Evolutionary conservation across 2,797 vertebrate species (phyloP), one percentile per base, ranked within the genome.

Genomic region (Cryptoprocta ferox): DNA sequence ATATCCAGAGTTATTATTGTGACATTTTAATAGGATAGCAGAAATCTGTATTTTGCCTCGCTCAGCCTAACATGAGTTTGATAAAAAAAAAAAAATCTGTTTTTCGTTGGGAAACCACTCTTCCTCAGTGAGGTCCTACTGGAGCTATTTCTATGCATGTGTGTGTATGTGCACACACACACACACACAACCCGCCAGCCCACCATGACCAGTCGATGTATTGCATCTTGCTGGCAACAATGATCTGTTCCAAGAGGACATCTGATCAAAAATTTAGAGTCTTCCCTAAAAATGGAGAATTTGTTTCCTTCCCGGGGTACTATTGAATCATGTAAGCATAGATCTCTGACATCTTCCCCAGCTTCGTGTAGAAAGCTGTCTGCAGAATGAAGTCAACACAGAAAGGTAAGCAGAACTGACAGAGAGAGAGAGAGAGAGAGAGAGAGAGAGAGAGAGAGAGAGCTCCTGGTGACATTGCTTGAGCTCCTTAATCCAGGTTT

Each of bases 91-190:
- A 45, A 45, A 14, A 1, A 32, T 73, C 79, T 92, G 16, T 75
- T 94, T 59, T 89, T 80, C 37, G 88, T 65, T 85, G 63, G 16
- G 73, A 80, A 89, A 86, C n/a, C 18, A 61, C 30, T 81, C 66
- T 56, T 75, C 14, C 30, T 86, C 30, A 61, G 28, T 70, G 75
- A 75, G 42, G 3, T 70, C 39, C 59, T 90, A 76, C 63, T 26
- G 28, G 39, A 68, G 39, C 35, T 79, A 13, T 61, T 26, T 68
- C 68, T 94, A 7, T 48, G 50, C 39, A 26, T 4, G 37, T 18
- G 30, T 48, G 21, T 8, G 19, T 37, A 56, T 39, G 1, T 3
- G 3, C 13, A 42, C 8, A 32, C 35, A 68, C 0, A 4, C 24
- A 35, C 14, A 24, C 75, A 35, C 10, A 1, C 16, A 48, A 10